A percentile compares a stretch with the other conserved stretches of the same genome.
phyloP scores from a whole-genome alignment of 2,888 invertebrate genomes.

The Drosophila nr. fundita region DNA sequence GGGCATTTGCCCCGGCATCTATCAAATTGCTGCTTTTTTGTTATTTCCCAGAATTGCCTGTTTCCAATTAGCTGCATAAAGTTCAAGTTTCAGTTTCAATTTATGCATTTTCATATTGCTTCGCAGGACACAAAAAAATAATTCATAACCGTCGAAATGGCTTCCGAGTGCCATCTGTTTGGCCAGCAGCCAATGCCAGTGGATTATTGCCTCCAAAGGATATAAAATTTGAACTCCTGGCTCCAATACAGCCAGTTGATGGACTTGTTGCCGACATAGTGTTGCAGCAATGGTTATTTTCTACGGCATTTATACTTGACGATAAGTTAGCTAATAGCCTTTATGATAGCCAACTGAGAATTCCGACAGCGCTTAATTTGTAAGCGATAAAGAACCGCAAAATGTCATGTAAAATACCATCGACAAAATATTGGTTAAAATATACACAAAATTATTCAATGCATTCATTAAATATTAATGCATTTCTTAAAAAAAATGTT shows the following conservation, averaged over 20 bases:
- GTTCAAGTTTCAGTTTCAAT: conserved; percentile 73
- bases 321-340: background rate
- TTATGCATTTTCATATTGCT: conserved; percentile 68
- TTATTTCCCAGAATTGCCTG: conserved; percentile 33
- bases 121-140: conserved; percentile 31
- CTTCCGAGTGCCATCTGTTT: conserved; percentile 71
- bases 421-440: background rate
- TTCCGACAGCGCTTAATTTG: background rate
- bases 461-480: background rate
- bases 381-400: background rate
- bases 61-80: conserved; percentile 73
- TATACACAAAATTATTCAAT: background rate
- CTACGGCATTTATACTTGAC: background rate
- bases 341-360: background rate
- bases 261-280: conserved; percentile 34
- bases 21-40: conserved; percentile 46
- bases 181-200: conserved; percentile 70
- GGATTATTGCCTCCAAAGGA: conserved; percentile 60
- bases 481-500: background rate
- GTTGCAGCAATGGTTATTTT: background rate
- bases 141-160: conserved; percentile 72
- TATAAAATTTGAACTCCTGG: conserved; percentile 21
- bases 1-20: conserved; percentile 38
- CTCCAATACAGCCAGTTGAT: conserved; percentile 31
- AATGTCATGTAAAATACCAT: fast-evolving